Base-by-base conservation (phyloP, 2,113 vertebrate species). In the Callorhinus ursinus region DNA sequence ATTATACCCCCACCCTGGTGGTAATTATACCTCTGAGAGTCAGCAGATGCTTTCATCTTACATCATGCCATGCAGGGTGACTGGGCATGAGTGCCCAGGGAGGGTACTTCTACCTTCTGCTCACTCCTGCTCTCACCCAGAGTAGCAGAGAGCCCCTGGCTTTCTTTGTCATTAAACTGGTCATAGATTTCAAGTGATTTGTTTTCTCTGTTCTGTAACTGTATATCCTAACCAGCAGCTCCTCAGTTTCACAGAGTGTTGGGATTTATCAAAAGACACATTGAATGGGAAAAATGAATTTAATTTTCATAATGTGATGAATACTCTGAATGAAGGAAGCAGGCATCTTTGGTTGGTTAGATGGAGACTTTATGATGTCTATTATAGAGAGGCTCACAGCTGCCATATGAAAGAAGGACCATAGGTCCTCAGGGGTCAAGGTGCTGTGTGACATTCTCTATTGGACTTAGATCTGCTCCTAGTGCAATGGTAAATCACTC, bases 21-120 rank as follows among this genome's bases (percentile, higher is more conserved):
- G 93, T 98, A 97, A 98, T 98, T 98, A 98, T 28, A 97, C 55
- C 94, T 90, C 80, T 90, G 74, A 96, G 95, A 96, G 97, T 98
- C 97, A 98, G 98, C 98, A 98, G 95, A 97, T 91, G 94, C 90
- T 95, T 98, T 97, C 86, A 93, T 96, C 95, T 95, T 89, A 96
- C 92, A 36, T 98, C 97, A 98, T 89, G 94, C 85, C 22, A 31
- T 42, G 36, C 53, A n/a, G 42, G 36, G 77, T 98, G 96, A 96
- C 81, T 55, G 87, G 65, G 95, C 71, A 67, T 0, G 2, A 42
- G 85, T 46, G 42, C 51, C 71, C 49, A 69, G 39, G 42, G 65
- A 92, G 90, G 80, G 31, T 77, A 65, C 61, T 49, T 84, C 77
- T 19, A 79, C 53, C 81, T 69, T 85, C 49, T 74, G 31, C 49